Evolutionary conservation across 2,797 vertebrate genomes (phyloP).

Genomic region (Cygnus olor): DNA sequence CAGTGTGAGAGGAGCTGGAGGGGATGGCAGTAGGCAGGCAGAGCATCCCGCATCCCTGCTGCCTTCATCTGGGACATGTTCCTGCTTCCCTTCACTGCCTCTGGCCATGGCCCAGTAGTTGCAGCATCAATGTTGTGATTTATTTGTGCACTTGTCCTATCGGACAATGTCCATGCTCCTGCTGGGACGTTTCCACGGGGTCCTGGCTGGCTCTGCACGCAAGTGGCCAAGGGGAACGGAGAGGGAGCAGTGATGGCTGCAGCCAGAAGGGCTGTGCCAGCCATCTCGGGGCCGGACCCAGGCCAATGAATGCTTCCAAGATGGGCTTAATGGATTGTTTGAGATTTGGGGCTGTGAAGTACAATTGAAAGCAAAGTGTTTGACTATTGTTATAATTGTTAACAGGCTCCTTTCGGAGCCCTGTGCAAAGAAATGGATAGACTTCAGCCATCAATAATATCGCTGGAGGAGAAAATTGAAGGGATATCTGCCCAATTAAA

Average conservation of each 20-base stretch:
- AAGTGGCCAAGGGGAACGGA: neutral
- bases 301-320: neutral
- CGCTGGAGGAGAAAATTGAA: slow-evolving; percentile 61
- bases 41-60: neutral
- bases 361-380: neutral
- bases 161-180: neutral
- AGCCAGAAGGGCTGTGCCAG: neutral
- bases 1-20: neutral
- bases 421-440: neutral
- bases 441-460: slow-evolving; percentile 44
- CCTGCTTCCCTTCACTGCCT: neutral
- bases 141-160: accelerated
- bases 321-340: slow-evolving; percentile 5
- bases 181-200: neutral
- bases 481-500: slow-evolving; percentile 73
- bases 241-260: neutral
- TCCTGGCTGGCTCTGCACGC: neutral
- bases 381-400: slow-evolving; percentile 32
- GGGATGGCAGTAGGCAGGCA: neutral
- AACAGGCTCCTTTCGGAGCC: slow-evolving; percentile 23
- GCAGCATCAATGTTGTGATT: neutral
- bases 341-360: slow-evolving; percentile 15
- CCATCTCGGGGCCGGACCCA: neutral
- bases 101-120: neutral
- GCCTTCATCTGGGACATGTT: accelerated